Evolutionary conservation across 2,113 vertebrate genomes (phyloP), one percentile per base, ranked within the genome.

Genomic region (Daboia siamensis): DNA sequence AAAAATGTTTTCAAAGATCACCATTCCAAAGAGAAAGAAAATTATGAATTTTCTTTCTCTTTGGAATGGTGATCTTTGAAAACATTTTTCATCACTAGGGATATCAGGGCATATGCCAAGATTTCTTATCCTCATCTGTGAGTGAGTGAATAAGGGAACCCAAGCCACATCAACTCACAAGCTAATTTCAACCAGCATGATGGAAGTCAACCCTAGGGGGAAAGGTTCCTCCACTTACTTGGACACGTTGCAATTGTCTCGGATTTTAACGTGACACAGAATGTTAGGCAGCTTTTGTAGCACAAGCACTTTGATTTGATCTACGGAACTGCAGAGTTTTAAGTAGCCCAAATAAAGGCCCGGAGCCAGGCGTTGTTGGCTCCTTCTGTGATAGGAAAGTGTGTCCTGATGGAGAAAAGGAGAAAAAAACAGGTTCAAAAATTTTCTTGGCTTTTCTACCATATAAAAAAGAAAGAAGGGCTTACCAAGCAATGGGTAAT

Each of bases 291-390:
- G 95, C 94, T 98, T 97, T 96, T 99, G 98, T 46, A 98, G 96
- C 54, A 99, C 99, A 0, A 99, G 98, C 74, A 99, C 99, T 96
- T 97, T 98, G 97, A 99, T 99, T 97, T 99, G 99, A 96, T 99
- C 99, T 91, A 99, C 99, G 4, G 99, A 99, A 92, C 99, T 99
- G 98, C 98, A 99, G 91, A 99, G 98, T 97, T 99, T 99, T 93
- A 99, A 97, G 97, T 98, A 99, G 85, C 99, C 99, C 95, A 99
- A 97, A 93, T 99, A 99, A 39, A 99, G 97, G 0, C 99, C 99
- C 0, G 99, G 97, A 86, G 97, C 94, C 88, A 99, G 98, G 12
- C 98, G 98, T 54, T 98, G 98, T 94, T 98, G 97, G 96, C 99
- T 99, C 90, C 98, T 98, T 94, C 98, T 98, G 96, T 99, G 98